Conservation (phyloP, 2,797 vertebrate species). For the Picus viridis region DNA sequence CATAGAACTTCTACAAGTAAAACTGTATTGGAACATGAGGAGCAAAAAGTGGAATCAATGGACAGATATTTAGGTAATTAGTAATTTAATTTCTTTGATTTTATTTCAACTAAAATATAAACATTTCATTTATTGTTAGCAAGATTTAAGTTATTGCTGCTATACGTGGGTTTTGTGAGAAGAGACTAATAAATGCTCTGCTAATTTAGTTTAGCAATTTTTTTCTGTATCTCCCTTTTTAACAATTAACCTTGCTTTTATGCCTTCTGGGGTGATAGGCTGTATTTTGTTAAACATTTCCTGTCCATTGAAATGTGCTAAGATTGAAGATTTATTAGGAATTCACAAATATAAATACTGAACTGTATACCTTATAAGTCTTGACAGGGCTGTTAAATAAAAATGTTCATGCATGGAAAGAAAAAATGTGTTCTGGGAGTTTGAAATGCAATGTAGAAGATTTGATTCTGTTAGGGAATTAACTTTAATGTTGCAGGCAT, state of each 20-base stretch:
- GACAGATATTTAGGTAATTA: constrained; percentile 85
- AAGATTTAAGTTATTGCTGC: not conserved
- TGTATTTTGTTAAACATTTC: not conserved
- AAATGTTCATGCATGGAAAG: not conserved
- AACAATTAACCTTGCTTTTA: not conserved
- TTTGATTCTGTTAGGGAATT: not conserved
- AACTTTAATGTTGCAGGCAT: not conserved
- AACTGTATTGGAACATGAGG: not conserved
- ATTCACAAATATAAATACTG: not conserved
- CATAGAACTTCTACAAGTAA: not conserved
- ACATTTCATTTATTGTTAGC: not conserved
- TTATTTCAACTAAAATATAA: not conserved
- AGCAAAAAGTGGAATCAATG: constrained; percentile 72
- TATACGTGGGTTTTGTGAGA: not conserved
- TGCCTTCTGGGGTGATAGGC: not conserved
- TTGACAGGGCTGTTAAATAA: not conserved
- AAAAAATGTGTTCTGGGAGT: not conserved
- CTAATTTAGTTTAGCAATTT: not conserved
- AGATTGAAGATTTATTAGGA: not conserved
- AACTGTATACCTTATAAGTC: not conserved
- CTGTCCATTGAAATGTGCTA: not conserved
- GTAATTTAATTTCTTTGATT: not conserved
- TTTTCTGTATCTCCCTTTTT: not conserved
- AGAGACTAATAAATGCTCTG: not conserved
- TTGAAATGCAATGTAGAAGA: not conserved